A percentile compares a stretch with the other conserved stretches of the same genome.
Evolutionary conservation across 2,888 invertebrate species (phyloP).

Genomic region (Papilio demoleus): DNA sequence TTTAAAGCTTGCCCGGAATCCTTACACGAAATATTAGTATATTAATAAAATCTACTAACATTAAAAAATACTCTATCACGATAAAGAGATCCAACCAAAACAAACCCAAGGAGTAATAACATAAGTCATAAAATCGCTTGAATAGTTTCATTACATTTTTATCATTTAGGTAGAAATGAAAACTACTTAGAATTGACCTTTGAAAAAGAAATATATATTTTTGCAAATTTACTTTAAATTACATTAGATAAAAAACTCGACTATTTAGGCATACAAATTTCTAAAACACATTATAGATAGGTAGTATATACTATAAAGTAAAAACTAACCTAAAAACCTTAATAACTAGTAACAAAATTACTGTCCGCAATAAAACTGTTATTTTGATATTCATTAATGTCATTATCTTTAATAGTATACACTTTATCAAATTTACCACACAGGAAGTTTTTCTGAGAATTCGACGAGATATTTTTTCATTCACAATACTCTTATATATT

Average conservation of each 20-base stretch:
- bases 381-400: constrained; percentile 16
- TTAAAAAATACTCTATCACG: too few species aligned
- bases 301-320: background rate
- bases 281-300: background rate
- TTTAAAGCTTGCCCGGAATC: too few species aligned
- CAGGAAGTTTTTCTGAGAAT: constrained; percentile 22
- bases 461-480: background rate
- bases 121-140: too few species aligned
- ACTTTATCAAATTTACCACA: constrained; percentile 25
- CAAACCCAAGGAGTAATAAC: too few species aligned
- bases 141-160: too few species aligned
- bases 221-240: background rate
- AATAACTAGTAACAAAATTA: constrained; percentile 7
- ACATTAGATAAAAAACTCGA: background rate
- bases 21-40: too few species aligned
- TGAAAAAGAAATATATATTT: background rate
- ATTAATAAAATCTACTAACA: too few species aligned
- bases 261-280: background rate
- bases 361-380: constrained; percentile 21
- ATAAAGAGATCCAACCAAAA: too few species aligned
- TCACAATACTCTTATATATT: too few species aligned
- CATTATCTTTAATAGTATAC: constrained; percentile 30
- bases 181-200: background rate
- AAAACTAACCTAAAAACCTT: constrained; percentile 29
- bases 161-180: too few species aligned